Base-by-base conservation (phyloP, 2,113 vertebrate genomes). In the Callopanchax toddi region DNA sequence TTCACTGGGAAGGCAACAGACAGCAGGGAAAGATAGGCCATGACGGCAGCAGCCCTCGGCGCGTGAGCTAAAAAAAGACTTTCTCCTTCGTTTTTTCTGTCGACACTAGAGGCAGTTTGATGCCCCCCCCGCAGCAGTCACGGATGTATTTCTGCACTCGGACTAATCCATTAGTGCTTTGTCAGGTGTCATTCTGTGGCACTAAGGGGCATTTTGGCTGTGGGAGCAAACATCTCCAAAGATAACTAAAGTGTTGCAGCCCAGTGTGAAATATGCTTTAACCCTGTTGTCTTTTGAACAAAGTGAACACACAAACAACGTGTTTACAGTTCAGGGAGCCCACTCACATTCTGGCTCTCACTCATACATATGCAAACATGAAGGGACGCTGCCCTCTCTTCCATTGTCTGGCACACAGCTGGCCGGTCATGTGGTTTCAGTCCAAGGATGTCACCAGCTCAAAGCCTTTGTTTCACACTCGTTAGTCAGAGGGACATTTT, bases 11-110 rank as follows among this genome's bases (percentile, higher is more conserved):
- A 76, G 64, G 63, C 75, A 83, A 55, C 51, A 9, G 54, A 52
- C 68, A 60, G 53, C n/a, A 21, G 45, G 61, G 53, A 44, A 66
- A 65, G 72, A 82, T 55, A 36, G 77, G 64, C 60, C 71, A 21
- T 40, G 62, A 73, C 76, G 67, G 73, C 73, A 75, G 36, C 65
- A 67, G 78, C 81, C 82, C 68, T 80, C 48, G 71, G 85, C 79
- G 75, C 75, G 37, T 29, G 58, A 70, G 80, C 82, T 87, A 83
- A 83, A 91, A 85, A 86, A 87, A 87, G 82, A 84, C 46, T 62
- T 76, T 76, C 67, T 64, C 69, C 64, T 79, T 43, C 69, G 66
- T 78, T 83, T 82, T 57, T 64, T 59, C 59, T 74, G 45, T 69
- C 45, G 6, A 80, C 79, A 74, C 75, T 82, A 56, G 54, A 78